These are phyloP conservation scores for Entelurus aequoreus DNA, from an alignment of 2,113 vertebrate genomes.

Conservation along the genomic window DNA sequence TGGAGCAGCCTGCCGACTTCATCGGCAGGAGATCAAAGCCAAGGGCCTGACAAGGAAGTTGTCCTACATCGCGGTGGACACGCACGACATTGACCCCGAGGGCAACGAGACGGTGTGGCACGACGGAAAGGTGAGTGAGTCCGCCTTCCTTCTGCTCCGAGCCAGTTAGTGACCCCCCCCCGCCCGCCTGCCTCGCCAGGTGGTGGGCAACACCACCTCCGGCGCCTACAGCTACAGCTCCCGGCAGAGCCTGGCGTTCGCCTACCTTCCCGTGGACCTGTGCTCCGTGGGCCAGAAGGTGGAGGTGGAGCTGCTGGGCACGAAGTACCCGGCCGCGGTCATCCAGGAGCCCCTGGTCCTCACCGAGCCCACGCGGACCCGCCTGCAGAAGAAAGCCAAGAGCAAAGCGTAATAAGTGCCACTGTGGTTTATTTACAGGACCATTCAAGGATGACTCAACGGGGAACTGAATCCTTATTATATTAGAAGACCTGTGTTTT, in stretches of 20 bases:
- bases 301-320: conserved; percentile 89
- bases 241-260: conserved; percentile 87
- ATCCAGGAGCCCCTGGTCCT: conserved; percentile 84
- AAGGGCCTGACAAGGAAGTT: conserved; percentile 82
- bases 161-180: no score
- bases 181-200: conserved; percentile 61
- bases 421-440: no score
- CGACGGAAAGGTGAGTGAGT: conserved; percentile 77
- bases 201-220: conserved; percentile 94
- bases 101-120: conserved; percentile 95
- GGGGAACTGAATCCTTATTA: no score
- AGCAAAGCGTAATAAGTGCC: conserved; percentile 36
- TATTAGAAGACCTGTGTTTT: no score
- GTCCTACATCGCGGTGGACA: conserved; percentile 83
- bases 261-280: conserved; percentile 83
- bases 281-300: conserved; percentile 82
- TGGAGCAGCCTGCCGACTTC: conserved; percentile 82
- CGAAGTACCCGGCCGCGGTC: conserved; percentile 79
- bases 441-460: no score
- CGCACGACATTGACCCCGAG: conserved; percentile 88
- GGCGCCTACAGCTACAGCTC: conserved; percentile 87
- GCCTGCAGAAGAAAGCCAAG: conserved; percentile 76
- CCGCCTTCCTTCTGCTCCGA: neutral
- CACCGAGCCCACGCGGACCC: conserved; percentile 82
- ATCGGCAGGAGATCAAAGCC: conserved; percentile 87